These are phyloP conservation scores for Zaprionus obscuricornis DNA, from an alignment of 2,888 invertebrate genomes.

Conservation along the genomic window DNA sequence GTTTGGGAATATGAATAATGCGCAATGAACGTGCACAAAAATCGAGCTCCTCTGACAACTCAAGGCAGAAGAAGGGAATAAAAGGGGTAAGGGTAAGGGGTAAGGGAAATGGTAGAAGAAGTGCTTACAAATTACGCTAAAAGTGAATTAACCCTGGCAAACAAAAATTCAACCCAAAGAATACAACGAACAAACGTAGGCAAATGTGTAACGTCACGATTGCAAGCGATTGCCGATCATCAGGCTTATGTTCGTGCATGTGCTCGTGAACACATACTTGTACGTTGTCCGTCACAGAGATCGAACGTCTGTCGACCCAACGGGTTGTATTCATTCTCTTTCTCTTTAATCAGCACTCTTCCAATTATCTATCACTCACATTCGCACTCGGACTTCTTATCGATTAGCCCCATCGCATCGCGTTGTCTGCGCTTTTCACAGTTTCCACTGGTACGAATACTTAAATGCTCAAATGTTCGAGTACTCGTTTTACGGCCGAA, in stretches of 20 bases:
- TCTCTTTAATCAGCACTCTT: slow-evolving; percentile 30
- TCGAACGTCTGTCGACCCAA: slow-evolving; percentile 50
- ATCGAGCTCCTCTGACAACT: slow-evolving; percentile 45
- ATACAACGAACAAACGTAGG: slow-evolving; percentile 24
- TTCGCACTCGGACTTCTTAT: slow-evolving; percentile 38
- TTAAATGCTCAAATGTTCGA: too few species aligned
- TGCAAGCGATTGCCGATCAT: too few species aligned
- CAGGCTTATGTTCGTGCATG: too few species aligned
- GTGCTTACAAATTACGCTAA: slow-evolving; percentile 68
- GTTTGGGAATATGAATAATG: slow-evolving; percentile 42
- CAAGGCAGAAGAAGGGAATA: slow-evolving; percentile 13
- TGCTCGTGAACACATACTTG: slow-evolving; percentile 22
- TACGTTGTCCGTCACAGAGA: too few species aligned
- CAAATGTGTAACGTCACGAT: slow-evolving; percentile 61
- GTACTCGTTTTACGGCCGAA: slow-evolving; percentile 34
- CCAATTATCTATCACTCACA: slow-evolving; percentile 61
- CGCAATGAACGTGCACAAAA: slow-evolving; percentile 59
- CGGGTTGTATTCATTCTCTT: slow-evolving; percentile 42
- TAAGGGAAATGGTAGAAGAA: slow-evolving; percentile 32
- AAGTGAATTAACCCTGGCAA: slow-evolving; percentile 63
- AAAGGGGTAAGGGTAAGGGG: neutral
- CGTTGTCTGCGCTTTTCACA: slow-evolving; percentile 52
- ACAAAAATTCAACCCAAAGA: slow-evolving; percentile 21
- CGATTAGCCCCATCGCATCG: slow-evolving; percentile 37
- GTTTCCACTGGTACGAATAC: too few species aligned